These are phyloP conservation scores for Chrysomallon squamiferum DNA, from an alignment of 1,140 invertebrate species.

Conservation along the genomic window DNA sequence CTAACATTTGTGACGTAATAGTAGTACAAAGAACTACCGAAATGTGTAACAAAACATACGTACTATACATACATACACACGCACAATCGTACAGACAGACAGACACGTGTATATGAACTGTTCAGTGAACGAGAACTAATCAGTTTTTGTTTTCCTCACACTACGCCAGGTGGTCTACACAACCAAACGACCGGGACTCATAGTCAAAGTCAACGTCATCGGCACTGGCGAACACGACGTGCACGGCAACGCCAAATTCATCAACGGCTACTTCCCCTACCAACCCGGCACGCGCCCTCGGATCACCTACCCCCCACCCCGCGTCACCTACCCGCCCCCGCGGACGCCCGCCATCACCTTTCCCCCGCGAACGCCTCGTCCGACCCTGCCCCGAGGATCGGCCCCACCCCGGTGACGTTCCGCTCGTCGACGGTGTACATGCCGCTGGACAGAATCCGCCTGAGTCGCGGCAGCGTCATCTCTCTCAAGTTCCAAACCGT, in stretches of 20 bases:
- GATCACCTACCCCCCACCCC: background rate
- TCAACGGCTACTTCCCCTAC: background rate
- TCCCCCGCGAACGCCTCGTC: constrained; percentile 4
- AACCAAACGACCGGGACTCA: background rate
- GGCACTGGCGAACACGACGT: background rate
- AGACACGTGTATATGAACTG: no score
- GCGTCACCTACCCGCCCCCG: background rate
- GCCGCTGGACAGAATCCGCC: constrained; percentile 8
- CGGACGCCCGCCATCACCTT: background rate
- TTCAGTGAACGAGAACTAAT: no score
- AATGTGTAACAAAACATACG: no score
- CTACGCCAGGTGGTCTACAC: constrained; percentile 2
- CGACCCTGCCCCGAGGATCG: background rate
- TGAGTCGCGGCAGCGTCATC: constrained; percentile 15
- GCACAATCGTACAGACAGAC: no score
- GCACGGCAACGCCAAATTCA: background rate
- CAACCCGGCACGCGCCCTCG: background rate
- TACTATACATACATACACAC: no score
- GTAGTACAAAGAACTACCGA: no score
- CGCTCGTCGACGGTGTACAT: constrained; percentile 6
- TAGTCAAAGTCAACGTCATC: background rate
- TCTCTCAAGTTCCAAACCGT: constrained; percentile 60
- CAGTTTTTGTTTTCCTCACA: no score
- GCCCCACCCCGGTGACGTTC: constrained; percentile 27
- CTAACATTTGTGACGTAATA: no score